Percentiles rank a stretch among this genome's conserved stretches.
Conservation (phyloP, 2,888 invertebrate species). For the Lasioglossum figueresi region DNA sequence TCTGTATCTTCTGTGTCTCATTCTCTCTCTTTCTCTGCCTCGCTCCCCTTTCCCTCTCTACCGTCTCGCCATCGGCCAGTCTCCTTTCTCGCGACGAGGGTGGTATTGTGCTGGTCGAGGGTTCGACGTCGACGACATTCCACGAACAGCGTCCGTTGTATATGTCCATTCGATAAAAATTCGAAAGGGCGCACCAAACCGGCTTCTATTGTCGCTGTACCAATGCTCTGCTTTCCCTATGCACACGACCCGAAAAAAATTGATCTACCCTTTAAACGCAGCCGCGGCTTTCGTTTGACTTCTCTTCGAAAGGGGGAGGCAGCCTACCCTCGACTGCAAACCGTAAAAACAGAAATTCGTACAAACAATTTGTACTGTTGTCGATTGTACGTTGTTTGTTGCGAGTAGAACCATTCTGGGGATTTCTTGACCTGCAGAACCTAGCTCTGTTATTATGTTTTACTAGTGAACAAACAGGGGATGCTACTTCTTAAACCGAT, state of each 20-base stretch:
- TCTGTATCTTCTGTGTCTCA: not conserved
- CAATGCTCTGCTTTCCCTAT: slow-evolving; percentile 17
- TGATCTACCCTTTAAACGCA: not conserved
- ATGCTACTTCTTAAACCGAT: no score
- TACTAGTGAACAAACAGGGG: no score
- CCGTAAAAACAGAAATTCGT: not conserved
- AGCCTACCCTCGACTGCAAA: not conserved
- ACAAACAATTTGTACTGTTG: not conserved
- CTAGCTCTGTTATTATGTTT: not conserved
- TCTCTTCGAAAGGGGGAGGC: not conserved
- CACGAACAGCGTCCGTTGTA: slow-evolving; percentile 46
- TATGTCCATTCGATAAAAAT: slow-evolving; percentile 57
- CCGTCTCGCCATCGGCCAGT: slow-evolving; percentile 22
- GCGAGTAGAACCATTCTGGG: not conserved
- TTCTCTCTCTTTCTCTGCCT: not conserved
- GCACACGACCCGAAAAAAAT: slow-evolving; percentile 1
- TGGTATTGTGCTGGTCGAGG: slow-evolving; percentile 57
- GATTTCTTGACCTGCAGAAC: not conserved
- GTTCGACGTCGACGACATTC: slow-evolving; percentile 64
- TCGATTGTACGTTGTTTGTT: not conserved
- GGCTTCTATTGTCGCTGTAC: not conserved
- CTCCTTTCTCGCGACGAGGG: slow-evolving; percentile 49
- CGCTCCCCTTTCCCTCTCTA: not conserved
- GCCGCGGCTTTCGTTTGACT: not conserved
- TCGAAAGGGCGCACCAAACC: slow-evolving; percentile 29